Percentiles rank a stretch among this genome's conserved stretches.
Conservation (phyloP, 1,140 invertebrate species). For the Pemphigus obesinymphae region DNA sequence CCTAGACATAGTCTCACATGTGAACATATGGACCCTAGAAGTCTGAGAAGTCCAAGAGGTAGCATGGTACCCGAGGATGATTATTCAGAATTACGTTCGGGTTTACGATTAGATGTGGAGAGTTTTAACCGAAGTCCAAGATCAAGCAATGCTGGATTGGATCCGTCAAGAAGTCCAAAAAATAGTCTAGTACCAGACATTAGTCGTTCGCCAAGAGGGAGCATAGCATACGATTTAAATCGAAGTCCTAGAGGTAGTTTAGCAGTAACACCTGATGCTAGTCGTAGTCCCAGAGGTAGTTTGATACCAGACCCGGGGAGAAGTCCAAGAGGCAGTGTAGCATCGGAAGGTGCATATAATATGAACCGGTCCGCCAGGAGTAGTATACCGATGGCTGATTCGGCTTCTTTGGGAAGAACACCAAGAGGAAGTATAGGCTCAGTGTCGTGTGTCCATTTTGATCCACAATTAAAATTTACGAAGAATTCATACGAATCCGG, state of each 20-base stretch:
- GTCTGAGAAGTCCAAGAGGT: constrained; percentile 51
- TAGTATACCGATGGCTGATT: constrained; percentile 25
- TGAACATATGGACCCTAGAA: constrained; percentile 49
- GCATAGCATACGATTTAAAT: constrained; percentile 36
- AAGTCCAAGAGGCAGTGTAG: constrained; percentile 61
- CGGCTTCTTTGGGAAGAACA: constrained; percentile 46
- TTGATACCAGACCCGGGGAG: constrained; percentile 49
- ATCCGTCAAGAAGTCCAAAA: constrained; percentile 56
- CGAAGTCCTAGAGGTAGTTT: constrained; percentile 47
- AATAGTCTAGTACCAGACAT: constrained; percentile 57
- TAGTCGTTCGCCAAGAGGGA: constrained; percentile 46
- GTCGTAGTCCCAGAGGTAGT: constrained; percentile 55
- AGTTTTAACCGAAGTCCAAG: constrained; percentile 45
- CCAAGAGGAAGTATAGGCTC: constrained; percentile 54
- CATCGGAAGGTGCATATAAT: constrained; percentile 54
- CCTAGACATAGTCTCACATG: constrained; percentile 55
- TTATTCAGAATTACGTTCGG: constrained; percentile 52
- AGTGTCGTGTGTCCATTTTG: constrained; percentile 26
- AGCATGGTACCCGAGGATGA: constrained; percentile 54
- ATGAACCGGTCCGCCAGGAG: constrained; percentile 54
- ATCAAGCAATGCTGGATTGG: constrained; percentile 43
- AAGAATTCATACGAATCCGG: constrained; percentile 1
- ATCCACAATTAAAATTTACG: constrained; percentile 1
- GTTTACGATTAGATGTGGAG: constrained; percentile 50
- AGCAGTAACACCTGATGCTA: constrained; percentile 43